phyloP scores from a whole-genome alignment of 2,113 vertebrate species.

The Oxyruncus cristatus region DNA sequence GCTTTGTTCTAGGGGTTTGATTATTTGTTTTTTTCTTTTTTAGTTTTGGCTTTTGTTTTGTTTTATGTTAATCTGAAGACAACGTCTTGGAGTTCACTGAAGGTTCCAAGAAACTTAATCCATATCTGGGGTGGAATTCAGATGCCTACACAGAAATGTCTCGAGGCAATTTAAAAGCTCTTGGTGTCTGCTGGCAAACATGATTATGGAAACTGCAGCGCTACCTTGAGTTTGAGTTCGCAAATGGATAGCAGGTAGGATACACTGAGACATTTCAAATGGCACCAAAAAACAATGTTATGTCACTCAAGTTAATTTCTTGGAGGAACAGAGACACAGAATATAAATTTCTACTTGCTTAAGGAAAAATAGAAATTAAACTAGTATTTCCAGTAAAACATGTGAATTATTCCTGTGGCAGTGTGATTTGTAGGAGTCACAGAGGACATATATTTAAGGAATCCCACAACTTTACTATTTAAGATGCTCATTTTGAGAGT shows the following conservation, averaged over 20 bases:
- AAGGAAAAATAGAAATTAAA: background rate
- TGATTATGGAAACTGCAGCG: background rate
- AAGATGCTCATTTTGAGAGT: background rate
- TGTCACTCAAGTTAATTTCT: background rate
- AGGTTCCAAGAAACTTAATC: background rate
- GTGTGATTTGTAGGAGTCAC: background rate
- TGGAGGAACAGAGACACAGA: background rate
- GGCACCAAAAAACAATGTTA: background rate
- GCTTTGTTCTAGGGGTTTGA: background rate
- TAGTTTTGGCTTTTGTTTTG: background rate
- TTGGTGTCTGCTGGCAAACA: background rate
- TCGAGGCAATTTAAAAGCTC: background rate
- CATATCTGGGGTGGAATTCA: background rate
- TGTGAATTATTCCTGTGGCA: background rate
- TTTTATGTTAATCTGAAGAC: background rate
- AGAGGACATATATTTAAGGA: background rate
- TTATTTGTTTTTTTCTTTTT: background rate
- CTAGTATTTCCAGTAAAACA: background rate
- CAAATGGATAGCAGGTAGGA: background rate
- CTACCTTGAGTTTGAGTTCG: background rate
- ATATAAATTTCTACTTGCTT: background rate
- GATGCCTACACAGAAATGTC: background rate
- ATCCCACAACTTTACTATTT: background rate
- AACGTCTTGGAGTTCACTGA: background rate
- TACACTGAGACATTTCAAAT: background rate